Base-by-base conservation (phyloP, 2,888 invertebrate species). In the Anthrax anthrax region DNA sequence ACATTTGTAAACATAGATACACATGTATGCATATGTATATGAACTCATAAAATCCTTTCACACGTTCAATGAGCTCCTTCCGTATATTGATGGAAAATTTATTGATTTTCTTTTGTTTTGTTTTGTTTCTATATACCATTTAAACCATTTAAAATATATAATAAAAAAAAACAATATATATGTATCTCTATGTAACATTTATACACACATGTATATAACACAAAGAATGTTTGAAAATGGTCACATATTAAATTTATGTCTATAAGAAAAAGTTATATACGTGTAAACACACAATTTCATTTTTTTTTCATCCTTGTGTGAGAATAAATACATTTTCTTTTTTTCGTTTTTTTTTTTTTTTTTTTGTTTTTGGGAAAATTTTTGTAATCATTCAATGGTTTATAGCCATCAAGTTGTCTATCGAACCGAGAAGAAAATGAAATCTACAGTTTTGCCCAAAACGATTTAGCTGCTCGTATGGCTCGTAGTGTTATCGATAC, bases 361-460 rank as follows among this genome's bases (percentile, higher is more conserved):
- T n/a, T n/a, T n/a, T n/a, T n/a, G n/a, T n/a, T n/a, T n/a, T n/a
- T n/a, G n/a, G n/a, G n/a, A n/a, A n/a, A n/a, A n/a, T n/a, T n/a
- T 4, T 8, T 34, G 34, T 16, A 16, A 36, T 42, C 16, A n/a
- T 39, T 37, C 23, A 44, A 62, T 60, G 65, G 63, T 56, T 74
- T 6, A 23, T 23, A 89, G 88, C 89, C 89, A 51, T 88, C 89
- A 58, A 88, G 88, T 70, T 89, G 89, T 65, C 75, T 89, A 59
- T 84, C 86, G 57, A 87, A 89, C 69, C 86, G 86, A 61, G 89
- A 89, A 69, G 89, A 89, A 69, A 89, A 89, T 60, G 88, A 88
- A 70, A 89, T 89, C 64, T 89, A 89, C 65, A 88, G 88, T 54
- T 86, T 87, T 60, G 83, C 85, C 38, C 85, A 86, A 64, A 86